Evolutionary conservation across 2,113 vertebrate genomes (phyloP).

Genomic region (Gadus macrocephalus): DNA sequence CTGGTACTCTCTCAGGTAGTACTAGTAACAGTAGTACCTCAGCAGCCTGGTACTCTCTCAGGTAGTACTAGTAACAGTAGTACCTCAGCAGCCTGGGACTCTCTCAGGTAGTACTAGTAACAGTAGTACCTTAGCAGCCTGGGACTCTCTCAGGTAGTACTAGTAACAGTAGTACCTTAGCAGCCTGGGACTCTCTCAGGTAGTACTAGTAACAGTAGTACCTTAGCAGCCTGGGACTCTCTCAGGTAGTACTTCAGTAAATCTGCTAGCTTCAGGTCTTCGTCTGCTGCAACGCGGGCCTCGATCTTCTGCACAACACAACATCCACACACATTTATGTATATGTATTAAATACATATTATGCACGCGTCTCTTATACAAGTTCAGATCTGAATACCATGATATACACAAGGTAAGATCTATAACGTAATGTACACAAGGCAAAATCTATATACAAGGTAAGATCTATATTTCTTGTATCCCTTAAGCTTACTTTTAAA

Average conservation of each 20-base stretch:
- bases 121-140: slow-evolving; percentile 82
- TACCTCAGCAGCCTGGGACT: slow-evolving; percentile 89
- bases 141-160: slow-evolving; percentile 96
- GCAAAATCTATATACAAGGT: too few species aligned
- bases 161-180: slow-evolving; percentile 80
- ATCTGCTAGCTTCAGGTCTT: slow-evolving; percentile 96
- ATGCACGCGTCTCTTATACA: too few species aligned
- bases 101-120: background rate
- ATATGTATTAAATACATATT: too few species aligned
- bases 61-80: slow-evolving; percentile 77
- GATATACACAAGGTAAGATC: too few species aligned
- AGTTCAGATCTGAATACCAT: too few species aligned
- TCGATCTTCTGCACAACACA: slow-evolving; percentile 86
- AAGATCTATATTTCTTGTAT: too few species aligned
- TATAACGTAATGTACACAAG: too few species aligned
- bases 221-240: slow-evolving; percentile 98
- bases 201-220: slow-evolving; percentile 79
- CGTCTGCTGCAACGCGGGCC: slow-evolving; percentile 92
- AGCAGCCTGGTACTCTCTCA: slow-evolving; percentile 96
- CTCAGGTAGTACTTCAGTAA: slow-evolving; percentile 96
- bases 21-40: slow-evolving; percentile 81
- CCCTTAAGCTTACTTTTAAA: background rate
- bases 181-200: slow-evolving; percentile 95
- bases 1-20: slow-evolving; percentile 97
- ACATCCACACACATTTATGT: too few species aligned